Evolutionary conservation across 2,797 vertebrate species (phyloP).

Genomic region (Silurus aristotelis): DNA sequence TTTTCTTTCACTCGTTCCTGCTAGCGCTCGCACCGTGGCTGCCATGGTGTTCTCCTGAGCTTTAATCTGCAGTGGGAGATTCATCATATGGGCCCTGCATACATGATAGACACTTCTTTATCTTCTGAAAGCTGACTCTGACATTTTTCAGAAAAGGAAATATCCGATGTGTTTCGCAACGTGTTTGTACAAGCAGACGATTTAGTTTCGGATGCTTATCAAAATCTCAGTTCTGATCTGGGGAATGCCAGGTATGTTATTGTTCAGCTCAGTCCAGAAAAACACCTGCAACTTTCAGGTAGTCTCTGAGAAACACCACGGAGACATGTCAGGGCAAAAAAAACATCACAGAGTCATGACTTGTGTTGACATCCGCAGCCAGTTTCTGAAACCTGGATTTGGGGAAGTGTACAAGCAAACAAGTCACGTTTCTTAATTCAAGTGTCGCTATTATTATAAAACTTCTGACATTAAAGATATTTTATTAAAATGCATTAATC

Average conservation of each 20-base stretch:
- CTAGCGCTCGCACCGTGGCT: background rate
- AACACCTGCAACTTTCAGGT: conserved; percentile 55
- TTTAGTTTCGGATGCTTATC: background rate
- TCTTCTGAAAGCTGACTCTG: background rate
- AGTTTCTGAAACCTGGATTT: background rate
- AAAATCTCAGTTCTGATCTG: background rate
- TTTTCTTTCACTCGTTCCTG: background rate
- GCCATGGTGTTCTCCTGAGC: background rate
- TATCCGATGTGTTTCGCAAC: background rate
- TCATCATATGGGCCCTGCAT: background rate
- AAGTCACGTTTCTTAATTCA: background rate
- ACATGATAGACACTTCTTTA: background rate
- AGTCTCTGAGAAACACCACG: conserved; percentile 8
- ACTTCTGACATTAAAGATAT: background rate
- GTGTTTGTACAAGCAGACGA: background rate
- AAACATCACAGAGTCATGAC: background rate
- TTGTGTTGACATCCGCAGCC: background rate
- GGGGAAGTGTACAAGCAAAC: background rate
- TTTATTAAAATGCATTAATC: background rate
- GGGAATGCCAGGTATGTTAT: conserved; percentile 26
- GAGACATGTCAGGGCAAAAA: background rate
- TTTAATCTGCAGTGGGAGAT: background rate
- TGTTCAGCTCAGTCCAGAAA: background rate
- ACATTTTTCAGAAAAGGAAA: background rate
- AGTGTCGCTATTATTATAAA: background rate